Evolutionary conservation across 64 coral and sea anemone species (phyloP).

Genomic region (Dendrophyllia cribrosa): DNA sequence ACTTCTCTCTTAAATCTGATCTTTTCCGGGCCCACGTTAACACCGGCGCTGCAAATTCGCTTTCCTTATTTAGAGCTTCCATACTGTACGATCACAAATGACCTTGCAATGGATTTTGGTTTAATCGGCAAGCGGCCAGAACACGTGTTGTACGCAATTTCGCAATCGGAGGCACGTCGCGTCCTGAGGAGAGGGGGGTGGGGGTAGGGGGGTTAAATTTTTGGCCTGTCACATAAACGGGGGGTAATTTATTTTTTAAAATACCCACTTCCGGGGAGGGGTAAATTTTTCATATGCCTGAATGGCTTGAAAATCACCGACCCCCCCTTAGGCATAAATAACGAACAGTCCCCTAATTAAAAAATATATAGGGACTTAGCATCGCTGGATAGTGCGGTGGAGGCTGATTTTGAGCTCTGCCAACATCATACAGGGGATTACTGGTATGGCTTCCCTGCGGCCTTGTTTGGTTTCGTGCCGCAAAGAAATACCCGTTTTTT

Average conservation of each 20-base stretch:
- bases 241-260: background rate
- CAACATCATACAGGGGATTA: conserved; percentile 18
- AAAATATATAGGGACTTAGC: conserved; percentile 24
- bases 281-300: conserved; percentile 39
- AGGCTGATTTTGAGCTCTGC: conserved; percentile 24
- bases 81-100: background rate
- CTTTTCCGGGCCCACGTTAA: conserved; percentile 5
- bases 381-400: conserved; percentile 29
- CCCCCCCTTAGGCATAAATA: background rate
- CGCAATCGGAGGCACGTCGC: conserved; percentile 2
- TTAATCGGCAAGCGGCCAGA: background rate
- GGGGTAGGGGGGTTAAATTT: background rate
- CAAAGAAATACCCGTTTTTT: conserved; percentile 28
- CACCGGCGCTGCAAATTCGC: background rate
- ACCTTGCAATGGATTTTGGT: conserved; percentile 15
- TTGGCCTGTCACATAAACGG: background rate
- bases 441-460: conserved; percentile 8
- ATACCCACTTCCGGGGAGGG: conserved; percentile 5
- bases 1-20: conserved; percentile 9
- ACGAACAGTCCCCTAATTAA: conserved; percentile 4
- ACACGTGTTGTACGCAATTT: conserved; percentile 17
- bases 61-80: background rate
- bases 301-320: conserved; percentile 34
- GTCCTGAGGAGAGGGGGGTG: conserved; percentile 3
- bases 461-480: conserved; percentile 38